A percentile compares a stretch with the other conserved stretches of the same genome.
phyloP scores from a whole-genome alignment of 2,888 invertebrate genomes.

The Anodontia alba region DNA sequence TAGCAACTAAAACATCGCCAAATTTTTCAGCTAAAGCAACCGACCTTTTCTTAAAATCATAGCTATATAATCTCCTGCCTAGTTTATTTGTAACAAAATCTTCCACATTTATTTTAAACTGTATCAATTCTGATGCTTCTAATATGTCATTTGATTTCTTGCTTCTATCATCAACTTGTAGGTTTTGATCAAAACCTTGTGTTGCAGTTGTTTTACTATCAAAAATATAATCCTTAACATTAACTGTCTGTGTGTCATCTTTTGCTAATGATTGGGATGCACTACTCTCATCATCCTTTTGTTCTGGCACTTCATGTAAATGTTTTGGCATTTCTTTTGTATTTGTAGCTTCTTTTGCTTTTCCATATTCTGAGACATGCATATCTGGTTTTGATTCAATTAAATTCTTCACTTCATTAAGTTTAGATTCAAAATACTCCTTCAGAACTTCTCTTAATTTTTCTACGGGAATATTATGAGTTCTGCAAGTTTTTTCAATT shows the following conservation, averaged over 20 bases:
- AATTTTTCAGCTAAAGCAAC: constrained; percentile 4
- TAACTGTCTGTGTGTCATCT: background rate
- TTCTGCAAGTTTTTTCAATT: background rate
- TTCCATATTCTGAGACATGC: background rate
- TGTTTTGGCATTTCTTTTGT: background rate
- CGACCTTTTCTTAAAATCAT: constrained; percentile 6
- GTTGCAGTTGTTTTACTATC: background rate
- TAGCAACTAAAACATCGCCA: background rate
- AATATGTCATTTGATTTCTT: background rate
- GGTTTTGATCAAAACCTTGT: background rate
- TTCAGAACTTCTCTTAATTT: constrained; percentile 10
- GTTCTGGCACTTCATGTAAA: background rate
- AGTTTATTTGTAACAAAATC: background rate
- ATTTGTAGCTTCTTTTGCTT: background rate
- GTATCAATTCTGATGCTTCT: background rate
- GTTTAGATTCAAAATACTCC: background rate
- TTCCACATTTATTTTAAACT: background rate
- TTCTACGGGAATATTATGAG: background rate
- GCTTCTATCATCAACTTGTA: background rate
- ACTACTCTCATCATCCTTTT: background rate
- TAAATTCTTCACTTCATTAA: background rate
- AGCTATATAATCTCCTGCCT: constrained; percentile 10
- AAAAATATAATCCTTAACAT: background rate
- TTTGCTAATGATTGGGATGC: background rate
- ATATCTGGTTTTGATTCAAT: background rate